Base-by-base conservation (phyloP, 2,113 vertebrate genomes). In the Tragelaphus imberbis region DNA sequence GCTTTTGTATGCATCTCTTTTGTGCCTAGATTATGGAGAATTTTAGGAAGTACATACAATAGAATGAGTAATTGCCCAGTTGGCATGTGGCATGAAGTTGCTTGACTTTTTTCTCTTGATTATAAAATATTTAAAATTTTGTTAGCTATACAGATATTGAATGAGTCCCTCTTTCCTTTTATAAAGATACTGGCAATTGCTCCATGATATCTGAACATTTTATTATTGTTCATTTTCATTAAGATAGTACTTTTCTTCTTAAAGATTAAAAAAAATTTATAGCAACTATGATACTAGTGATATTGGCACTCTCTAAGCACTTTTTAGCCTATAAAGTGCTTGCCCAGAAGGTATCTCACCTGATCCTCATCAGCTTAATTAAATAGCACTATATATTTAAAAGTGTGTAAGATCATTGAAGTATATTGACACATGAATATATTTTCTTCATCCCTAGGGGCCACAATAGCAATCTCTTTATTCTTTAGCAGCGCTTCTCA, bases 231-330 rank as follows among this genome's bases (percentile, higher is more conserved):
- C 36, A 27, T 90, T 93, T 91, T 85, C 56, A 92, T 84, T 84
- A 61, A 51, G 13, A 19, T 84, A 80, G 44, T 95, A 55, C 33
- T 92, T 93, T 68, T 96, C 28, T 90, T 86, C 81, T 96, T 91
- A 93, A 85, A 59, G 30, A 91, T 84, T 79, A 19, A 30, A 68
- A 58, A 79, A 65, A 63, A 11, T 63, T 71, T 36, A 77, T 82
- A 94, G 40, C 27, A 85, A 91, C 53, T 56, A 7, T 86, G 17
- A 81, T 61, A 8, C 3, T 91, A 71, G 25, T 88, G 58, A 27
- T 89, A 53, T 58, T 56, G 80, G 84, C 68, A 94, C 47, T 88
- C 94, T 92, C 61, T 33, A 77, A 90, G 61, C 3, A 49, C 28
- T 56, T 63, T 88, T 88, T 90, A 56, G 65, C 75, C 55, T 84